Conservation (phyloP, 2,113 vertebrate genomes). For the Taurulus bubalis region DNA sequence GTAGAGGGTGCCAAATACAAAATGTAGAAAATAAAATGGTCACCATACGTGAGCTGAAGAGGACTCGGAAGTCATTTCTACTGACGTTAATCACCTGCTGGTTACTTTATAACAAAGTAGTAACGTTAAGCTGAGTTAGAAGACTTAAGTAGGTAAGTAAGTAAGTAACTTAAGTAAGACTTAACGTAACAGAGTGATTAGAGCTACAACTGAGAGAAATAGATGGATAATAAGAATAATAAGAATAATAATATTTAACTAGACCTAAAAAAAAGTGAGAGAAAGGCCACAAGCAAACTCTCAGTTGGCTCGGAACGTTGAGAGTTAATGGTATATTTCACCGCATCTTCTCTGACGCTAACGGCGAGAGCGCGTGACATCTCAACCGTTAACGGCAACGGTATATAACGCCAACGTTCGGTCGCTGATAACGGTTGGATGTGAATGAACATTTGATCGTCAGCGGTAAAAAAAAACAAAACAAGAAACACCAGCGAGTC, state of each 20-base stretch:
- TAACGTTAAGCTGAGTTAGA: not conserved
- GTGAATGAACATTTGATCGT: not conserved
- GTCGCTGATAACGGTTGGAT: not conserved
- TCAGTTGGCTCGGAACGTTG: not conserved
- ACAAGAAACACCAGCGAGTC: not conserved
- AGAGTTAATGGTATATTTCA: not conserved
- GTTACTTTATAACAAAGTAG: not conserved
- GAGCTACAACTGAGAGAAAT: not conserved
- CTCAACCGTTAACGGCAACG: not conserved
- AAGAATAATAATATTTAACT: too few species aligned
- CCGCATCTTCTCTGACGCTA: not conserved
- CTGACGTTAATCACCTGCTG: too few species aligned
- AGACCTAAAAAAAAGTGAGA: not conserved
- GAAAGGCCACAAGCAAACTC: not conserved
- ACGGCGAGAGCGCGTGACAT: constrained; percentile 4
- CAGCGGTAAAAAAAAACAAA: too few species aligned
- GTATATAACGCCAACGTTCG: not conserved
- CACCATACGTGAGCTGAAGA: too few species aligned
- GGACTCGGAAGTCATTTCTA: too few species aligned
- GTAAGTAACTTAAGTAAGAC: too few species aligned
- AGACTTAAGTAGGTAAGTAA: too few species aligned
- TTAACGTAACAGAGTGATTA: too few species aligned
- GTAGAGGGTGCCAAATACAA: constrained; percentile 20
- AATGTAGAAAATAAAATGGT: not conserved
- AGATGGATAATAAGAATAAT: too few species aligned